A percentile compares a stretch with the other conserved stretches of the same genome.
Conservation (phyloP, 2,113 vertebrate species). For the Dromiciops gliroides region DNA sequence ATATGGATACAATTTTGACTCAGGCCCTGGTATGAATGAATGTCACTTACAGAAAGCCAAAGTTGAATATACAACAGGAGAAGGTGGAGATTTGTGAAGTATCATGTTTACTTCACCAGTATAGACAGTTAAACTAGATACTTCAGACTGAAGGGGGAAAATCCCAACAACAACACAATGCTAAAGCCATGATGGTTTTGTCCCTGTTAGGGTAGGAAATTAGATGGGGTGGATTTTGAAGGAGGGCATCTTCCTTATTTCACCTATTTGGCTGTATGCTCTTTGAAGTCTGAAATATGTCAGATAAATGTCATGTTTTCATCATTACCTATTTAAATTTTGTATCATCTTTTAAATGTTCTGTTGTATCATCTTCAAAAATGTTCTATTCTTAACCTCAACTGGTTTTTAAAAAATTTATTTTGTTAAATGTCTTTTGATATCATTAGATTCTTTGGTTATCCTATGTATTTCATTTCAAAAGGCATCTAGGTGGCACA, state of each 20-base stretch:
- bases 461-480: neutral
- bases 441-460: neutral
- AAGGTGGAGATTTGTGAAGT: neutral
- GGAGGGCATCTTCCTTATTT: neutral
- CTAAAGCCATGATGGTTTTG: neutral
- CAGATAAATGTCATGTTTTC: constrained; percentile 10
- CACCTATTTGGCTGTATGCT: neutral
- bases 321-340: constrained; percentile 15
- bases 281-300: constrained; percentile 6
- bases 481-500: too few species aligned
- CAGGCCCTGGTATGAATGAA: neutral
- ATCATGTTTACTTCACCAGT: neutral
- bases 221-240: constrained; percentile 9
- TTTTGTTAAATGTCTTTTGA: neutral
- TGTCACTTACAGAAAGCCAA: neutral
- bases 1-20: neutral
- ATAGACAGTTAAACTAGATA: neutral
- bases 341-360: neutral
- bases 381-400: neutral
- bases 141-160: neutral
- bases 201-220: neutral
- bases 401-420: neutral
- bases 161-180: neutral
- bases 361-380: neutral
- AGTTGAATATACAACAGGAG: neutral